These are phyloP conservation scores for Helicoverpa armigera DNA, from an alignment of 1,140 invertebrate genomes.

Conservation along the genomic window DNA sequence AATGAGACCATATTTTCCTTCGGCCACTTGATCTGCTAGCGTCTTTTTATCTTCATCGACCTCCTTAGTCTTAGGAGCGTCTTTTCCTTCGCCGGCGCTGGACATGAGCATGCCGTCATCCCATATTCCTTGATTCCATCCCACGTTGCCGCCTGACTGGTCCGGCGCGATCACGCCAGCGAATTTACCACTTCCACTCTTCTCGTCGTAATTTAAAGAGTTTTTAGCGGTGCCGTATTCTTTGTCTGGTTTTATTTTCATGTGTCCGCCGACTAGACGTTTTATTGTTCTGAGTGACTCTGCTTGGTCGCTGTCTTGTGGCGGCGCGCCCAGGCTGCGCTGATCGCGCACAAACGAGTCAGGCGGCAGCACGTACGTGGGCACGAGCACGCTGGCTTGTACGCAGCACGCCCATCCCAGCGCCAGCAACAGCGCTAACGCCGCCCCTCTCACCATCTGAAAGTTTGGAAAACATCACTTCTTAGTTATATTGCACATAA, in stretches of 20 bases:
- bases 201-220: slow-evolving; percentile 73
- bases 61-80: slow-evolving; percentile 82
- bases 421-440: slow-evolving; percentile 81
- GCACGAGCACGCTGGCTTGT: slow-evolving; percentile 83
- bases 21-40: slow-evolving; percentile 93
- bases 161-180: slow-evolving; percentile 79
- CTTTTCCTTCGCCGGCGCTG: slow-evolving; percentile 89
- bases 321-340: slow-evolving; percentile 72
- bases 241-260: slow-evolving; percentile 83
- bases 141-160: slow-evolving; percentile 82
- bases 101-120: slow-evolving; percentile 89
- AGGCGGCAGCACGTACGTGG: slow-evolving; percentile 85
- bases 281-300: slow-evolving; percentile 86
- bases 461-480: slow-evolving; percentile 77
- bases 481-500: slow-evolving; percentile 70
- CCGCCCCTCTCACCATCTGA: slow-evolving; percentile 86
- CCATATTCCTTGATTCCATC: slow-evolving; percentile 88
- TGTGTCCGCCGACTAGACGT: slow-evolving; percentile 88
- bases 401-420: slow-evolving; percentile 76
- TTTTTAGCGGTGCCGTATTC: slow-evolving; percentile 79
- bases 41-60: slow-evolving; percentile 93
- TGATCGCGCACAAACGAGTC: slow-evolving; percentile 85
- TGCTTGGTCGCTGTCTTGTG: slow-evolving; percentile 68
- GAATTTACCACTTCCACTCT: slow-evolving; percentile 81
- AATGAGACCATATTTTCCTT: slow-evolving; percentile 95